Conservation (phyloP, 2,888 invertebrate species). For the Frankliniella fusca region DNA sequence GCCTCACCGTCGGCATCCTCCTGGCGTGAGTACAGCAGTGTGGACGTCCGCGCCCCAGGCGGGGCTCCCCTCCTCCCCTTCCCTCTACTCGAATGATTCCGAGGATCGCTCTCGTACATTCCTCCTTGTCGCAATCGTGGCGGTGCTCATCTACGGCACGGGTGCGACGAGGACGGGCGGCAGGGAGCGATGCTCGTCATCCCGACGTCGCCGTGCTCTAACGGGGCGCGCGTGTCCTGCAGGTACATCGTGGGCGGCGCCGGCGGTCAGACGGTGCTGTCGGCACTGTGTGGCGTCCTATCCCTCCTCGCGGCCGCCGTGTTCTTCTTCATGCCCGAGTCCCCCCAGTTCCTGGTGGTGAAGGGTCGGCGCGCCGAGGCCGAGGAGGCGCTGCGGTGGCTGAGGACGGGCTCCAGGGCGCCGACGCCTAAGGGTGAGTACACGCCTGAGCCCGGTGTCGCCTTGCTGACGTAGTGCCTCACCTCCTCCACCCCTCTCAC, state of each 20-base stretch:
- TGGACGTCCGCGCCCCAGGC: too few relatives aligned
- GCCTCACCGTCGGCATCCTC: constrained; percentile 19
- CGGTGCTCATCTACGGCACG: too few relatives aligned
- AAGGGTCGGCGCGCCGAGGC: constrained; percentile 15
- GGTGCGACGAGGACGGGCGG: too few relatives aligned
- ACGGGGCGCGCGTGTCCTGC: too few relatives aligned
- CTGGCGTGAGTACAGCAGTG: neutral
- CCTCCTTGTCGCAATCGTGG: too few relatives aligned
- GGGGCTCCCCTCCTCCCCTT: too few relatives aligned
- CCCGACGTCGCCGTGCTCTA: too few relatives aligned
- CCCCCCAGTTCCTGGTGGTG: constrained; percentile 8
- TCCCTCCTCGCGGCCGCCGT: neutral
- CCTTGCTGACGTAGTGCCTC: too few relatives aligned
- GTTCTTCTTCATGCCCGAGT: constrained; percentile 22
- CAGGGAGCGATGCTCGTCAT: too few relatives aligned
- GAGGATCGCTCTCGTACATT: too few relatives aligned
- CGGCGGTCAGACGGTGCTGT: neutral
- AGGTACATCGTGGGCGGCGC: constrained; percentile 1
- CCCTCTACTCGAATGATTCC: too few relatives aligned
- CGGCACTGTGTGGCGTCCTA: neutral
- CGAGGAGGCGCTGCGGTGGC: constrained; percentile 18
- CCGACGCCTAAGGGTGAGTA: neutral
- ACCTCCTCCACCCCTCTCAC: neutral
- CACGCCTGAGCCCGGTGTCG: neutral
- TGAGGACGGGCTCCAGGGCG: neutral